A percentile compares a stretch with the other conserved stretches of the same genome.
Conservation (phyloP, 2,888 invertebrate species). For the Ceramica pisi region DNA sequence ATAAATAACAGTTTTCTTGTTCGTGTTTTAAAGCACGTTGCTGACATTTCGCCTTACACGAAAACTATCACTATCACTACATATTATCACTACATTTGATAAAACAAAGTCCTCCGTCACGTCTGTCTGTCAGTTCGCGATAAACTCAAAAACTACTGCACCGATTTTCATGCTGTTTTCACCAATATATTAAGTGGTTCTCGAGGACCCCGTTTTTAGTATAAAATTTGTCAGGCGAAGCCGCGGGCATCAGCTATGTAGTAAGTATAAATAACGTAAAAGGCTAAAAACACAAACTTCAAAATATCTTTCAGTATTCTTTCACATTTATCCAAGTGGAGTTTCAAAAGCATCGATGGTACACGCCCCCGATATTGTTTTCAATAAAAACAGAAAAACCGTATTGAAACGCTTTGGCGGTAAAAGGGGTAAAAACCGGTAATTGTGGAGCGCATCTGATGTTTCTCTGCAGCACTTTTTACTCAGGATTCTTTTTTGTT, state of each 20-base stretch:
- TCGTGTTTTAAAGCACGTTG: neutral
- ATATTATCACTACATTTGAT: too few relatives aligned
- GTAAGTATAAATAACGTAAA: too few relatives aligned
- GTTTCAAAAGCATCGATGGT: slow-evolving; percentile 30
- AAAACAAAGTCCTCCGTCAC: too few relatives aligned
- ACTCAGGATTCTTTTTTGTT: slow-evolving; percentile 11
- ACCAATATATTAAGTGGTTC: too few relatives aligned
- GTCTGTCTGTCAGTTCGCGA: too few relatives aligned
- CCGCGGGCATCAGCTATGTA: too few relatives aligned
- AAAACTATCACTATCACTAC: too few relatives aligned
- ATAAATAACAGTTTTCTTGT: neutral
- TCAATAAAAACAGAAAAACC: slow-evolving; percentile 46
- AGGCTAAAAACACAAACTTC: neutral
- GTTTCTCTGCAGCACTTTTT: slow-evolving; percentile 24
- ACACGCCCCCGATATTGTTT: slow-evolving; percentile 41
- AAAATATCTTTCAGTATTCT: neutral
- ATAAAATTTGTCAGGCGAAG: too few relatives aligned
- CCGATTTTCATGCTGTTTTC: too few relatives aligned
- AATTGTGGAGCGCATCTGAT: slow-evolving; percentile 37
- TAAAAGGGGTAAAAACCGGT: slow-evolving; percentile 49
- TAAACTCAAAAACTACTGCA: too few relatives aligned
- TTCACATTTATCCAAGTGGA: neutral
- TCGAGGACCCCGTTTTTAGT: too few relatives aligned
- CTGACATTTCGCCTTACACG: neutral
- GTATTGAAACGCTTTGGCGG: slow-evolving; percentile 16